Base-by-base conservation (phyloP, 1,140 invertebrate species). In the Brachionus angularis region DNA sequence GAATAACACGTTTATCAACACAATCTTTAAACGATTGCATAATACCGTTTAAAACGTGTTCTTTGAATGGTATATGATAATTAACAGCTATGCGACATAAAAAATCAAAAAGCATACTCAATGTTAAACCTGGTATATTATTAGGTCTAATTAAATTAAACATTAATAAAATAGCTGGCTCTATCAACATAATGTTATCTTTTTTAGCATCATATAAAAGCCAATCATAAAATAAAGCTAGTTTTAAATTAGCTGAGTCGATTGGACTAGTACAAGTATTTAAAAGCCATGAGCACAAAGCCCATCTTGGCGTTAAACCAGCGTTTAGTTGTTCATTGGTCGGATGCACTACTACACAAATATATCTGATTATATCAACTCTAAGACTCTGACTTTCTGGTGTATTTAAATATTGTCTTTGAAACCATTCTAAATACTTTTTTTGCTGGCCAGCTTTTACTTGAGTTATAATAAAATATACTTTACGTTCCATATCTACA, bases 361-460 rank as follows among this genome's bases (percentile, higher is more conserved):
- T 97, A 78, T 95, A 98, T 7, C 95, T 85, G 76, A 97, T 98
- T 76, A 97, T 86, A 84, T 98, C 95, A 82, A 92, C 94, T 18
- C 83, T 85, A 53, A 97, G 82, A 25, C 91, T 90, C 79, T 97
- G 93, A 52, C 92, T 94, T 84, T 97, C 94, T 10, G 91, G 90
- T 8, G 93, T 97, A n/a, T 91, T 88, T 74, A 98, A 86, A 83
- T 97, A 98, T 86, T 96, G 85, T 76, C 90, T 86, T 81, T 96
- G 93, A 84, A 97, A 96, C 94, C 94, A 98, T 79, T 97, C 94
- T 81, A 97, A 94, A 79, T 97, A 97, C 67, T 93, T 86, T 83
- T 96, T 96, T 76, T 97, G 93, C 77, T 92, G 89, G n/a, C 93
- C 93, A 84, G 97, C 96, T 76, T 79, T 82, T 25, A 84, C 91